A percentile compares a stretch with the other conserved stretches of the same genome.
Conservation (phyloP, 2,113 vertebrate genomes). For the Shinisaurus crocodilurus region DNA sequence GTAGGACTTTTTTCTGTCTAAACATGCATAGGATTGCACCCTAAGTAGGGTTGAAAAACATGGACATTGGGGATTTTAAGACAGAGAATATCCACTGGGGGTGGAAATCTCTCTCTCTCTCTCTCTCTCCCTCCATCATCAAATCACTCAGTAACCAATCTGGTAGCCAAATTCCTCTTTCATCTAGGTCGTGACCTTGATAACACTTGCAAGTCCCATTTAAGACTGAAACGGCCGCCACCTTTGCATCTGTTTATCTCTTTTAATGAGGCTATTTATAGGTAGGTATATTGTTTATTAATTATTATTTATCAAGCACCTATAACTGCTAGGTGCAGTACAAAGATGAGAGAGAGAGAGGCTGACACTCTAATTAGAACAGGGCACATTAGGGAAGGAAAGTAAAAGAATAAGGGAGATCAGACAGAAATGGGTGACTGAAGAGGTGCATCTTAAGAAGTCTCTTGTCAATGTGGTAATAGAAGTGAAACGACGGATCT, state of each 20-base stretch:
- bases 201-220: background rate
- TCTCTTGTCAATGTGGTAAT: background rate
- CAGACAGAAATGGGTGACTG: too few relatives aligned
- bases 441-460: background rate
- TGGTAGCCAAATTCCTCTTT: background rate
- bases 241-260: background rate
- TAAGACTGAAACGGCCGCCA: background rate
- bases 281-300: background rate
- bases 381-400: background rate
- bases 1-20: too few relatives aligned
- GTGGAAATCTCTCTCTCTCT: background rate
- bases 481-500: background rate
- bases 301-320: background rate
- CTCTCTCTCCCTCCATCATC: background rate
- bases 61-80: background rate
- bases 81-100: background rate
- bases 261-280: background rate
- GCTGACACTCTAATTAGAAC: background rate
- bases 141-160: background rate
- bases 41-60: background rate
- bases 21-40: too few relatives aligned
- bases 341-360: background rate
- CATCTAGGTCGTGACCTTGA: background rate
- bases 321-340: background rate
- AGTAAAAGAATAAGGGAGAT: background rate